Evolutionary conservation across 2,888 invertebrate genomes (phyloP), one percentile per base, ranked within the genome.

Genomic region (Lasioglossum vierecki): DNA sequence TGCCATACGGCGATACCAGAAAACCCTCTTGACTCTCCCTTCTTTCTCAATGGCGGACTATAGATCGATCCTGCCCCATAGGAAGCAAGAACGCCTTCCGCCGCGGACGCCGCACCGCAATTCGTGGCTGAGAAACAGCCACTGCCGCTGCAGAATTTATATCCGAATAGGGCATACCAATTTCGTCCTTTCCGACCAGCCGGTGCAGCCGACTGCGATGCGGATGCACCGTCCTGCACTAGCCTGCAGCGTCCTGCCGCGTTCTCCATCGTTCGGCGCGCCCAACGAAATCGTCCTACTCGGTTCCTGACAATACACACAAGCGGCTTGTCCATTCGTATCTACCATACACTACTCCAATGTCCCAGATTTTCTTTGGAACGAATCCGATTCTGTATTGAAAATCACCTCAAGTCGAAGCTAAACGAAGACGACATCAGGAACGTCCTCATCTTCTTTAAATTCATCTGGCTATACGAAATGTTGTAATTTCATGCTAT

Each of bases 1-100:
- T 90, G 93, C 93, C 93, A 93, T 93, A 93, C 90, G 93, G 93
- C 92, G 89, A 91, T 89, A 87, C 89, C 91, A 92, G 93, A 93
- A 93, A 93, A 92, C 92, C 90, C 89, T 90, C 89, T 89, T 72
- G 86, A 84, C 85, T 91, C 88, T 90, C 87, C 88, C 89, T 89
- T 53, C 90, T 88, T 85, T 82, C 84, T 84, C 85, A 85, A 92
- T 92, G 91, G 92, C 90, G 91, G 89, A 80, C 90, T 79, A 79
- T 88, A 90, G 91, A 91, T 91, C 91, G 90, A 92, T 89, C 88
- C 91, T 88, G 88, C 88, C 90, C 88, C 82, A 85, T 87, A 89
- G 88, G 84, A 88, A 90, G 90, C 87, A 82, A 91, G 91, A 91
- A 88, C 91, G 90, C 91, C 90, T 91, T 91, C 91, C 86, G 46